Percentiles rank a stretch among this genome's conserved stretches.
Conservation (phyloP, 2,888 invertebrate species). For the Lepidocyrtinus sp. region DNA sequence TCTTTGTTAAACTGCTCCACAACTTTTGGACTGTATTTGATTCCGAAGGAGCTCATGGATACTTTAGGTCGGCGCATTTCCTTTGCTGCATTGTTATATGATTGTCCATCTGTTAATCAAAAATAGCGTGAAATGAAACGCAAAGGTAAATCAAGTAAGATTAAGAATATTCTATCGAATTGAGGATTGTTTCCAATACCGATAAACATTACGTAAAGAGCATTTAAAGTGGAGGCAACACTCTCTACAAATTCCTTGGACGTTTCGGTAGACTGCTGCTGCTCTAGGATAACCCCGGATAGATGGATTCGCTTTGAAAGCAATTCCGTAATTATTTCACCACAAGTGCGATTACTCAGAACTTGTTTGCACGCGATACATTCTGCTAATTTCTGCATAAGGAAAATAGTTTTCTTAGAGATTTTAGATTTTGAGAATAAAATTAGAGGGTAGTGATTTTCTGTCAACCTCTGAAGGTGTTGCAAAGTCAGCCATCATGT, state of each 20-base stretch:
- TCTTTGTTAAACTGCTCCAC: constrained; percentile 57
- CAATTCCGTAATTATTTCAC: constrained; percentile 51
- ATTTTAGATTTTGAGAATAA: background rate
- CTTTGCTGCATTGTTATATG: constrained; percentile 63
- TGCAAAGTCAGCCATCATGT: constrained; percentile 52
- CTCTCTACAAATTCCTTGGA: constrained; percentile 47
- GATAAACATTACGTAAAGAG: constrained; percentile 64
- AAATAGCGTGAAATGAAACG: too few species aligned
- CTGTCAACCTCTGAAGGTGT: constrained; percentile 49
- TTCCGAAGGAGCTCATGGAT: constrained; percentile 43
- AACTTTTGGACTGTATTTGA: constrained; percentile 61
- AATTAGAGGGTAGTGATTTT: background rate
- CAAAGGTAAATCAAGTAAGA: too few species aligned
- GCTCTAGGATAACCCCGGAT: constrained; percentile 30
- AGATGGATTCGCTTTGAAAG: constrained; percentile 54
- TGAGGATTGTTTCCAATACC: too few species aligned
- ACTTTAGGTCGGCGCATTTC: constrained; percentile 62
- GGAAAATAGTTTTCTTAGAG: too few species aligned
- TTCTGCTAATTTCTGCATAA: constrained; percentile 65
- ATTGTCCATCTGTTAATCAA: constrained; percentile 67
- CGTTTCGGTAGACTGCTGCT: constrained; percentile 8
- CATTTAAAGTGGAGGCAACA: constrained; percentile 52
- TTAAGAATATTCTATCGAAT: too few species aligned
- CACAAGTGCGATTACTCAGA: constrained; percentile 38
- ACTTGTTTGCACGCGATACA: constrained; percentile 62